Evolutionary conservation across 1,140 invertebrate genomes (phyloP).

Genomic region (Brachionus manjavacas): DNA sequence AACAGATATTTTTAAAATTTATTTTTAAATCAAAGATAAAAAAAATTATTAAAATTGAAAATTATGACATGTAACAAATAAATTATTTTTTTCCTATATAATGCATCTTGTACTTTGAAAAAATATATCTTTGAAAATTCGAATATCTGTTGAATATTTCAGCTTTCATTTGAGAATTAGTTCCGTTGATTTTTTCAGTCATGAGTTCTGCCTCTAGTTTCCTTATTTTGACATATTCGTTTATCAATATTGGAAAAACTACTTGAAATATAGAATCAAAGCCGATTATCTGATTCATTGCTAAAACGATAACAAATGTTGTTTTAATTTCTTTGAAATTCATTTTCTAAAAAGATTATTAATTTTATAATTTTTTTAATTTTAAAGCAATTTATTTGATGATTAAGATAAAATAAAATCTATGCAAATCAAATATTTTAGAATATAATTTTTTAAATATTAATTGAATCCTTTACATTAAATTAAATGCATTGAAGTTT

Average conservation of each 20-base stretch:
- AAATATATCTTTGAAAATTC: not conserved
- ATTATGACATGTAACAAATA: too few relatives aligned
- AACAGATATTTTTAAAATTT: too few relatives aligned
- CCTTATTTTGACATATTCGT: not conserved
- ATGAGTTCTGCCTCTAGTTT: not conserved
- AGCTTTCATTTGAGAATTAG: not conserved
- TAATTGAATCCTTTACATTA: too few relatives aligned
- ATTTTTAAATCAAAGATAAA: too few relatives aligned
- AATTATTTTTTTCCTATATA: slow-evolving; percentile 28
- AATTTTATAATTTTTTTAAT: too few relatives aligned
- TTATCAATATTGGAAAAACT: not conserved
- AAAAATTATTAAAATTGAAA: too few relatives aligned
- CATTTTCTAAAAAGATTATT: not conserved
- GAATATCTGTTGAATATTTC: not conserved
- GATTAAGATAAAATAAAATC: too few relatives aligned
- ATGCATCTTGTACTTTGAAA: not conserved
- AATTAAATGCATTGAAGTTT: too few relatives aligned
- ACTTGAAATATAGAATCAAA: not conserved
- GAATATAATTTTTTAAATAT: too few relatives aligned
- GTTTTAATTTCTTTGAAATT: not conserved
- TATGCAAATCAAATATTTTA: too few relatives aligned
- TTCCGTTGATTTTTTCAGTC: not conserved
- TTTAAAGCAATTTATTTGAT: too few relatives aligned
- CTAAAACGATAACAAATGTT: not conserved
- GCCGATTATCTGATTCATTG: not conserved